Percentiles rank a stretch among this genome's conserved stretches.
These are phyloP conservation scores for Marmota flaviventris DNA, from an alignment of 2,113 vertebrate species.

Conservation along the genomic window DNA sequence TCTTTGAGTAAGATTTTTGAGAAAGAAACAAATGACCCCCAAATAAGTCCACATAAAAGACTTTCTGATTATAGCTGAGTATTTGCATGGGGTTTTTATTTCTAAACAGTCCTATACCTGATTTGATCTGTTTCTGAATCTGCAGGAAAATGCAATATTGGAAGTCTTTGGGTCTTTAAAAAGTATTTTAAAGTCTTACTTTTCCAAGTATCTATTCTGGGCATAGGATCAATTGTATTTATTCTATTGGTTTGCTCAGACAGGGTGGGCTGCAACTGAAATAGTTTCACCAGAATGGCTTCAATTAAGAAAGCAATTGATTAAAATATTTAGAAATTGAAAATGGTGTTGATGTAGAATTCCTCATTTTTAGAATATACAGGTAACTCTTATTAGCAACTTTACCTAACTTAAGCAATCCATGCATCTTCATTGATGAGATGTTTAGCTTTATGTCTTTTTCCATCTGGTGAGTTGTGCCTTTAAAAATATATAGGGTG, in stretches of 20 bases:
- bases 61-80: background rate
- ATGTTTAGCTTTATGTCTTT: background rate
- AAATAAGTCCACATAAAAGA: constrained; percentile 30
- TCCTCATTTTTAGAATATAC: background rate
- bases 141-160: background rate
- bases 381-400: background rate
- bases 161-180: background rate
- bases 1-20: constrained; percentile 72
- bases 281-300: background rate
- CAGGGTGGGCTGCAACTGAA: background rate
- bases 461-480: background rate
- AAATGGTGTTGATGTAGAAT: background rate
- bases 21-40: constrained; percentile 57
- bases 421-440: background rate
- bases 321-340: background rate
- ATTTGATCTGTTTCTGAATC: constrained; percentile 5
- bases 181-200: background rate
- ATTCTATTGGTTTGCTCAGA: background rate
- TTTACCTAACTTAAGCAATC: background rate
- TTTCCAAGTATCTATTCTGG: background rate
- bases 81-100: constrained; percentile 27
- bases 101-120: background rate
- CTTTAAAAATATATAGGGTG: background rate
- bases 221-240: background rate
- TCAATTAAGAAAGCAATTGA: constrained; percentile 15